These are phyloP conservation scores for Spodoptera exigua DNA, from an alignment of 2,888 invertebrate genomes.

Conservation along the genomic window DNA sequence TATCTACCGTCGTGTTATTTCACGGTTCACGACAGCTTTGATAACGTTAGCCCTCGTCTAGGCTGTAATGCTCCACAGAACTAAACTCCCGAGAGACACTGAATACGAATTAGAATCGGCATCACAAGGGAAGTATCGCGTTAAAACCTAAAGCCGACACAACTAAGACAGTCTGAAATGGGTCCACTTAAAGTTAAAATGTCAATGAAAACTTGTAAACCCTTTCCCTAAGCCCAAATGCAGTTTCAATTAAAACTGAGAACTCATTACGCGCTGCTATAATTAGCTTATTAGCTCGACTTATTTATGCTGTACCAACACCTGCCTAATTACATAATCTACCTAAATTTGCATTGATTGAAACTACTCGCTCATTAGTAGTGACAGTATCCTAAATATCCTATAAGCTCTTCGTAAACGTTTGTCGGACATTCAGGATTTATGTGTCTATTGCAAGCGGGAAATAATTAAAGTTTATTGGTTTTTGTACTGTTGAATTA, in stretches of 20 bases:
- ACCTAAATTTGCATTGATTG: constrained; percentile 9
- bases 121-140: not conserved
- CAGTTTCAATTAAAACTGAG: constrained; percentile 2
- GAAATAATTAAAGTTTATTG: too few species aligned
- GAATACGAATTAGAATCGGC: constrained; percentile 18
- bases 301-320: constrained; percentile 24
- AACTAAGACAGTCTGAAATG: too few species aligned
- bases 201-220: not conserved
- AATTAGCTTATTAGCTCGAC: constrained; percentile 16
- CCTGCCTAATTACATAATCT: constrained; percentile 12
- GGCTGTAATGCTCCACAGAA: constrained; percentile 3
- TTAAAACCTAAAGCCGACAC: not conserved
- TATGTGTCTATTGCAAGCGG: not conserved
- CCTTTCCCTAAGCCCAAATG: constrained; percentile 3
- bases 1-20: constrained; percentile 13
- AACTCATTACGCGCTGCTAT: constrained; percentile 18
- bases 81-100: not conserved
- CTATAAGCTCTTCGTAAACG: constrained; percentile 1
- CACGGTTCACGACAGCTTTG: constrained; percentile 15
- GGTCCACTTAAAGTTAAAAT: not conserved
- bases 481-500: too few species aligned
- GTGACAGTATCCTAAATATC: constrained; percentile 11
- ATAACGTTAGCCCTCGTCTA: constrained; percentile 15
- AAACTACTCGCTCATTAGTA: constrained; percentile 20
- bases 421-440: constrained; percentile 5